phyloP scores from a whole-genome alignment of 2,113 vertebrate genomes.

The Sterna hirundo region DNA sequence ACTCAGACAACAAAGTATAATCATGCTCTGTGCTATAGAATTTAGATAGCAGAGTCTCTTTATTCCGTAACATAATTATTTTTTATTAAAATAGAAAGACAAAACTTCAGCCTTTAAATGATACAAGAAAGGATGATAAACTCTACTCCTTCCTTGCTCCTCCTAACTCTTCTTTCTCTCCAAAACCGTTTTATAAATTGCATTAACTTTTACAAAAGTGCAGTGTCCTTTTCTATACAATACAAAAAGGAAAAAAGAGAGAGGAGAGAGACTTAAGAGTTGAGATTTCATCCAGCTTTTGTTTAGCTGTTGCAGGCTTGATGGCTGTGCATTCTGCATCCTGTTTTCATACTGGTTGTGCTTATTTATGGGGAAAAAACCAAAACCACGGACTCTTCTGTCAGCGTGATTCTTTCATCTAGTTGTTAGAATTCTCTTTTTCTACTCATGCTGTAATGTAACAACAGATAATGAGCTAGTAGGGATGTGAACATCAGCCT shows the following conservation, averaged over 20 bases:
- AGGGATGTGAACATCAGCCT: not conserved
- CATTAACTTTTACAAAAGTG: not conserved
- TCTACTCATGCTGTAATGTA: not conserved
- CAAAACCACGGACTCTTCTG: not conserved
- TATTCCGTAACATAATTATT: not conserved
- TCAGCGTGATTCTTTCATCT: constrained; percentile 25
- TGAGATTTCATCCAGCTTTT: not conserved
- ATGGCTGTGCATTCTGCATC: not conserved
- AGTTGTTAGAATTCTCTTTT: not conserved
- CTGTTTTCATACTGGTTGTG: not conserved
- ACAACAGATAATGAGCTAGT: not conserved
- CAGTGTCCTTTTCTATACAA: not conserved
- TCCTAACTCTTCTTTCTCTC: not conserved
- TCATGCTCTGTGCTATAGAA: not conserved
- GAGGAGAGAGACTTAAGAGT: not conserved
- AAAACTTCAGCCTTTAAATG: not conserved
- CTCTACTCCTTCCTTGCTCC: not conserved
- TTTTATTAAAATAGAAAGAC: not conserved
- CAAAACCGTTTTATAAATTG: not conserved
- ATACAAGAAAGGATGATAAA: not conserved
- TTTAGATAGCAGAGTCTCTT: not conserved
- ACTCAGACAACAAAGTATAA: not conserved
- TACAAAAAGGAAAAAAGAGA: not conserved
- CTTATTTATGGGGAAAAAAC: not conserved
- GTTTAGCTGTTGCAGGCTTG: not conserved